phyloP scores from a whole-genome alignment of 2,113 vertebrate species.

The Heterotilapia buettikoferi region DNA sequence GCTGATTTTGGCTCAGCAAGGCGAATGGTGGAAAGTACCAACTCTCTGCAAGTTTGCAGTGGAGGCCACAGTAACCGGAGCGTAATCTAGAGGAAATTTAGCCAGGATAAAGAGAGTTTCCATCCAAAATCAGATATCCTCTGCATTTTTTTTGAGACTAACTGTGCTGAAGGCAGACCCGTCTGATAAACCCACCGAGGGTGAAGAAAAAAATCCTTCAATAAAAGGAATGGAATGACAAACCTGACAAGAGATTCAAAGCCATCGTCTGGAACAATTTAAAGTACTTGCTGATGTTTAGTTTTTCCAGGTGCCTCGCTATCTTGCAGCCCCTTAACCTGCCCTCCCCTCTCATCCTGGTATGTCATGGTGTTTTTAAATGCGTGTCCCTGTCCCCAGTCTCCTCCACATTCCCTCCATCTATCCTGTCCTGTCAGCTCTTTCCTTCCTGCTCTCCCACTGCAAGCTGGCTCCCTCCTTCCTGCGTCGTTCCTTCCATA shows the following conservation, averaged over 20 bases:
- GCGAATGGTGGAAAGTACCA: slow-evolving; percentile 17
- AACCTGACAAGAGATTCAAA: neutral
- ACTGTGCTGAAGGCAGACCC: neutral
- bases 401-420: slow-evolving; percentile 41
- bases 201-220: neutral
- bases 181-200: neutral
- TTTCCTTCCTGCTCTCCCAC: slow-evolving; percentile 61
- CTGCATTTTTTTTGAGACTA: neutral
- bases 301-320: neutral
- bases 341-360: neutral
- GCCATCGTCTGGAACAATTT: neutral
- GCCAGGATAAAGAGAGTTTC: neutral
- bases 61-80: neutral
- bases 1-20: slow-evolving; percentile 36
- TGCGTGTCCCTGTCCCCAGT: neutral
- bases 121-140: neutral
- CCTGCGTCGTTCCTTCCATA: slow-evolving; percentile 38
- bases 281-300: neutral
- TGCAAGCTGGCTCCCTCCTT: slow-evolving; percentile 29
- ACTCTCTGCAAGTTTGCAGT: neutral
- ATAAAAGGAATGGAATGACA: neutral
- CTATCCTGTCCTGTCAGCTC: slow-evolving; percentile 54
- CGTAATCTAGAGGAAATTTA: neutral
- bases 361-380: neutral
- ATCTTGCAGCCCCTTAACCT: neutral